phyloP scores from a whole-genome alignment of 1,140 invertebrate genomes.

The Chrysoperla carnea region DNA sequence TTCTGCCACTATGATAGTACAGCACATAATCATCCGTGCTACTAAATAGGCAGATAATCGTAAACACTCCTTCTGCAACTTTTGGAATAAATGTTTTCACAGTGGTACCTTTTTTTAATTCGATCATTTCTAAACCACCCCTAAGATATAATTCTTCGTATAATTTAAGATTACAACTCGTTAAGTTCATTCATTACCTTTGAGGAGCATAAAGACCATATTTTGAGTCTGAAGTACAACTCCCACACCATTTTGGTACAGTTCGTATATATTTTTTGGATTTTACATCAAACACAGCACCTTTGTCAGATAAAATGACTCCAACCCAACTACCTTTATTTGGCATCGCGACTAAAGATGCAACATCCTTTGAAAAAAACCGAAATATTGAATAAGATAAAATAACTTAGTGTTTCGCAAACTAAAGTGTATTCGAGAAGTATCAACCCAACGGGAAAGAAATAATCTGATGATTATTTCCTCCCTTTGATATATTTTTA shows the following conservation, averaged over 20 bases:
- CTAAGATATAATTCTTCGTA: constrained; percentile 21
- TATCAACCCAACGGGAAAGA: too few species aligned
- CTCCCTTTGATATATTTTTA: neutral
- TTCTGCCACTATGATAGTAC: constrained; percentile 89
- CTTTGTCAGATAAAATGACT: constrained; percentile 79
- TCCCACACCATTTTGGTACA: constrained; percentile 67
- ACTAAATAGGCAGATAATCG: constrained; percentile 86
- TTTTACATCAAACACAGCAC: constrained; percentile 67
- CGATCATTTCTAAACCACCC: constrained; percentile 82
- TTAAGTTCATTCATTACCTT: constrained; percentile 21
- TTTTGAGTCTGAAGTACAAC: constrained; percentile 72
- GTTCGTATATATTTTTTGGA: constrained; percentile 58
- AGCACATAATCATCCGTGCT: constrained; percentile 87
- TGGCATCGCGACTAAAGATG: constrained; percentile 53
- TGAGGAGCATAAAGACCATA: constrained; percentile 83
- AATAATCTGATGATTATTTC: neutral
- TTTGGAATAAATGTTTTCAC: constrained; percentile 76
- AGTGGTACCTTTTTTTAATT: constrained; percentile 65
- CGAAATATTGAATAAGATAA: neutral
- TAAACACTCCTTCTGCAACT: constrained; percentile 93
- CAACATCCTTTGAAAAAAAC: constrained; percentile 35
- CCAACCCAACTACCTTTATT: constrained; percentile 69
- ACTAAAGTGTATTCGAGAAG: too few species aligned
- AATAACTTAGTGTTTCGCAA: too few species aligned
- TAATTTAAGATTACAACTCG: neutral